Evolutionary conservation across 2,113 vertebrate species (phyloP).

Genomic region (Fukomys damarensis): DNA sequence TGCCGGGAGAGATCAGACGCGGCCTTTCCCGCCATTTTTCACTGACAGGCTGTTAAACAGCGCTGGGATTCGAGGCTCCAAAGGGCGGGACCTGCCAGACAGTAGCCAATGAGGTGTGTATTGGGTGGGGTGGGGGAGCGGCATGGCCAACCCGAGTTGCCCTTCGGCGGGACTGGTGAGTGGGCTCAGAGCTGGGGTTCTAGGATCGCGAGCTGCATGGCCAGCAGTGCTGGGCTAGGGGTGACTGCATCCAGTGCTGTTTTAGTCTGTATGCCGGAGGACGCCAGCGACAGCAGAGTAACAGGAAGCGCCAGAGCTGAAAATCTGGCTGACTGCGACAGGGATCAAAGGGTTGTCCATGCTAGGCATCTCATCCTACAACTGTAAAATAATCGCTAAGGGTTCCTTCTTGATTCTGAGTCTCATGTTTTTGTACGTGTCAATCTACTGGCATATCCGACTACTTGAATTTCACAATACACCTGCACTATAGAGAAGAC

Average conservation of each 20-base stretch:
- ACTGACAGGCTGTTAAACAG: fast-evolving
- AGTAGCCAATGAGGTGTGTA: slow-evolving; percentile 7
- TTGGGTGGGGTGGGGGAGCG: neutral
- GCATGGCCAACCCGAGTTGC: neutral
- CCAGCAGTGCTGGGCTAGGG: neutral
- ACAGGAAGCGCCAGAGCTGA: neutral
- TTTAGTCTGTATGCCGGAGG: neutral
- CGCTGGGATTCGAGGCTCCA: neutral
- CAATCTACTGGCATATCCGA: neutral
- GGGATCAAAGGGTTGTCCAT: neutral
- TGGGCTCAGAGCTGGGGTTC: neutral
- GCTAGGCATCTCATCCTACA: slow-evolving; percentile 31
- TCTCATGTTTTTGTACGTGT: neutral
- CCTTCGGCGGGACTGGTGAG: neutral
- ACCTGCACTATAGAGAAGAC: neutral
- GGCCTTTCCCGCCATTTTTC: slow-evolving; percentile 62
- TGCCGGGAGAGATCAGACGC: neutral
- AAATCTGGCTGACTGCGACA: neutral
- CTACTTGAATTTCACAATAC: neutral
- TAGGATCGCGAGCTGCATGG: neutral
- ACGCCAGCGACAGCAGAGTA: neutral
- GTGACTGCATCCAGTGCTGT: neutral
- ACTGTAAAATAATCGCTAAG: slow-evolving; percentile 72
- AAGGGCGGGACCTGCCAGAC: slow-evolving; percentile 43
- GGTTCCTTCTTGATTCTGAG: slow-evolving; percentile 50